Evolutionary conservation across 2,888 invertebrate genomes (phyloP), one percentile per base, ranked within the genome.

Genomic region (Sabellastarte sp.): DNA sequence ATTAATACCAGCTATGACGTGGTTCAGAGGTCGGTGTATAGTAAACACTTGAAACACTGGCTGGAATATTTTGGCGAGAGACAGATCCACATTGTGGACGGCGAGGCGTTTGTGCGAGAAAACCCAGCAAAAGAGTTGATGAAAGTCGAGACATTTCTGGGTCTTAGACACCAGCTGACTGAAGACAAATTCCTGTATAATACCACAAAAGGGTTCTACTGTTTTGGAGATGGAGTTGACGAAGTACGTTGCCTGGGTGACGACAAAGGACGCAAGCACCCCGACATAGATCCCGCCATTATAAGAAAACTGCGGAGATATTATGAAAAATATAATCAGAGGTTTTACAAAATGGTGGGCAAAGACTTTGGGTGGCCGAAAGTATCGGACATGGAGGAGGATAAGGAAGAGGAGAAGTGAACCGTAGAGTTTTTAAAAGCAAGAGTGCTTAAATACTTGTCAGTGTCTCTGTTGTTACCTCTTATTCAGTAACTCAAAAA

Each of bases 131-230:
- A 79, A 61, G 71, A 20, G 20, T 26, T 82, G 28, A 57, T 63
- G 15, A 73, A 73, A 57, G 75, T 83, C 4, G 82, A 83, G 67
- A 65, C 69, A 10, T 83, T 83, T 64, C 70, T 83, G 20, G 77
- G 79, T 1, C 62, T 83, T 30, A 66, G 73, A 30, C 77, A 77
- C 63, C 59, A 67, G 57, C 73, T 83, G 15, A 76, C 76, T 24
- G 69, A 75, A 32, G 91, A 92, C 83, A 93, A 95, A 85, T 93
- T 98, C 85, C 95, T 95, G 86, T 98, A 94, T 86, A 97, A 99
- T 86, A 91, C 91, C 85, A 95, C 94, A 24, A 95, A 96, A 85
- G 95, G 97, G 65, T 95, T 99, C 86, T 97, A 93, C 85, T 97
- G 97, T 84, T 83, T 86, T 64, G 72, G 82, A 29, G 83, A 84